Evolutionary conservation across 1,140 invertebrate genomes (phyloP), one percentile per base, ranked within the genome.

Genomic region (Drosophila pruinosa): DNA sequence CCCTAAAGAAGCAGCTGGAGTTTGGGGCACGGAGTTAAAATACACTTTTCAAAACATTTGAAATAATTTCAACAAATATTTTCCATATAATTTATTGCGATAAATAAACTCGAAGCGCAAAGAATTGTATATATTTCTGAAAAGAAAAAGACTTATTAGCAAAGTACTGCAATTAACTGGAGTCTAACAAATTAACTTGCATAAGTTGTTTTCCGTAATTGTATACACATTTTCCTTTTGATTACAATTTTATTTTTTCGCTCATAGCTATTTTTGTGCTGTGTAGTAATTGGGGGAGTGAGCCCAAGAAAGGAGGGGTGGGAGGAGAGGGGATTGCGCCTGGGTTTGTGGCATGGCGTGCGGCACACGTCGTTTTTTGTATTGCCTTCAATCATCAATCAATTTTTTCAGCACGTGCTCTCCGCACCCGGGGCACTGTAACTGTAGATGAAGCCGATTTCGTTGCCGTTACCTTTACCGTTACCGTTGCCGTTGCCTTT

Each of bases 331-430:
- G 19, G 31, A 10, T 41, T 47, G 47, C 12, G 47, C 26, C 34
- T 43, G 45, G 12, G 38, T 14, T 21, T 64, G 48, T 56, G 64
- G 31, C 54, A 59, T 62, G 26, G 50, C 52, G 61, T 70, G 59
- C 12, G 67, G 74, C 58, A 58, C 58, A 76, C 53, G 47, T 76
- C 57, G 50, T 65, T 58, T 76, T 74, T 74, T 74, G 74, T 76
- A 70, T 77, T 77, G 74, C 74, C 74, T 77, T 77, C 74, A 77
- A 77, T 77, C 74, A 74, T 77, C 74, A 74, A 77, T 77, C 79
- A 83, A 83, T 83, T 83, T 83, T 83, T 85, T 83, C 72, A 83
- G 80, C 79, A 83, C 80, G 77, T 82, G 74, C 73, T 56, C 61
- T 19, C 22, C 19, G 22, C 65, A 22, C 57, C 47, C 45, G n/a